Percentiles rank a stretch among this genome's conserved stretches.
Conservation (phyloP, 2,113 vertebrate species). For the Stegastes partitus region DNA sequence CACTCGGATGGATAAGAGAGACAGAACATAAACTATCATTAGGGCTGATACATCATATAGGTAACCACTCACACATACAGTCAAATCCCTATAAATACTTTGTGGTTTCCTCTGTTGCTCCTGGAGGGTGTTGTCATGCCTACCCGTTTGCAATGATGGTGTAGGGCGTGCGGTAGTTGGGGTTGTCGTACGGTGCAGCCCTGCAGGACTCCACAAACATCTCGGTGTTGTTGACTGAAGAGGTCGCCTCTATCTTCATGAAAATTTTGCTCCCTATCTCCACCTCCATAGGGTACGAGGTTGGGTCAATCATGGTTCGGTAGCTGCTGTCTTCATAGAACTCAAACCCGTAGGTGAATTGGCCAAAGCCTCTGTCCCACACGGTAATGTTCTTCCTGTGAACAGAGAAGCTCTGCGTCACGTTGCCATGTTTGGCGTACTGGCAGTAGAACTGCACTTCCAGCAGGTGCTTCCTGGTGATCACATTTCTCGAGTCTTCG, state of each 20-base stretch:
- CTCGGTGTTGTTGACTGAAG: conserved; percentile 70
- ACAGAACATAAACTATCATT: no score
- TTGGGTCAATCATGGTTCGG: conserved; percentile 29
- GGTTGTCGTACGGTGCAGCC: conserved; percentile 79
- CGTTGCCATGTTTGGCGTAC: conserved; percentile 77
- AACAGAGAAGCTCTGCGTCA: conserved; percentile 61
- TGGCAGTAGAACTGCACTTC: conserved; percentile 79
- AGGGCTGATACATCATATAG: no score
- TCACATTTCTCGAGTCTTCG: conserved; percentile 21
- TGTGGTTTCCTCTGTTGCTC: background rate
- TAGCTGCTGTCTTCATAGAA: conserved; percentile 71
- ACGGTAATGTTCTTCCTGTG: conserved; percentile 66
- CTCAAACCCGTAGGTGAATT: conserved; percentile 81
- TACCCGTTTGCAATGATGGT: conserved; percentile 82
- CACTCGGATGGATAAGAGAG: no score
- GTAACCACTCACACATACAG: no score
- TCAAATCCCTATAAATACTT: background rate
- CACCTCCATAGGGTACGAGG: conserved; percentile 72
- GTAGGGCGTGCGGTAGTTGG: conserved; percentile 69
- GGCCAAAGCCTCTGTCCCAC: conserved; percentile 79
- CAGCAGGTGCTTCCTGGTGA: conserved; percentile 77
- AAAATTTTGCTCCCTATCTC: conserved; percentile 63
- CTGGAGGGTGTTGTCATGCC: background rate
- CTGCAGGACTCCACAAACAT: conserved; percentile 84
- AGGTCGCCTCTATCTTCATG: conserved; percentile 75